Percentiles rank a stretch among this genome's conserved stretches.
phyloP scores from a whole-genome alignment of 2,113 vertebrate genomes.

The Buteo buteo region DNA sequence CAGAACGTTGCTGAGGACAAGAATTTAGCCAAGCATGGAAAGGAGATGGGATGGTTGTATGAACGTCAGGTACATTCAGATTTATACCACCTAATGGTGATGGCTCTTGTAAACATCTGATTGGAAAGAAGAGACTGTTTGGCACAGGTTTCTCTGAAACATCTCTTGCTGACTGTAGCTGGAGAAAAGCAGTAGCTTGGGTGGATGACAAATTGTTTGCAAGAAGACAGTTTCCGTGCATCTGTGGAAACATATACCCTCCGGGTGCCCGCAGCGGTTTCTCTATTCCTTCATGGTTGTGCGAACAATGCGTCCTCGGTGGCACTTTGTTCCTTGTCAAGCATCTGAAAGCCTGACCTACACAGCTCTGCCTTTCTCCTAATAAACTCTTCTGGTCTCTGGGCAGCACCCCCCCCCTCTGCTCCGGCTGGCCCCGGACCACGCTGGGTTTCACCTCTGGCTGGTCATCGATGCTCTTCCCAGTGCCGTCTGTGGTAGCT shows the following conservation, averaged over 20 bases:
- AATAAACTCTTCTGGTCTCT: not conserved
- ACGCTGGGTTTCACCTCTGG: not conserved
- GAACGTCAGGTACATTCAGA: not conserved
- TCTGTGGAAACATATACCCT: slow-evolving; percentile 15
- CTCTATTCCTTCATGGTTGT: not conserved
- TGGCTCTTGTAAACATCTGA: not conserved
- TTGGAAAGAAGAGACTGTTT: not conserved
- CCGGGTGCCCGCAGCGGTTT: not conserved
- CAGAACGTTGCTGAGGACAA: not conserved
- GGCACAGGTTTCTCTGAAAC: not conserved
- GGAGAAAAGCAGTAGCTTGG: slow-evolving; percentile 1
- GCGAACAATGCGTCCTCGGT: not conserved
- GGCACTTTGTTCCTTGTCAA: not conserved
- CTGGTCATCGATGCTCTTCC: not conserved
- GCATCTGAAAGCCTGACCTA: not conserved
- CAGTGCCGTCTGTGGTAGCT: not conserved
- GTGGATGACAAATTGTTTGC: slow-evolving; percentile 20
- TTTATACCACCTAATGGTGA: not conserved
- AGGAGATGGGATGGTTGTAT: not conserved
- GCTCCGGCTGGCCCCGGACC: not conserved
- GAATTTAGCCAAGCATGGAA: not conserved
- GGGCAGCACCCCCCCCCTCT: not conserved
- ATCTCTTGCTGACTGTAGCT: not conserved
- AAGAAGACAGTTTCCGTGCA: not conserved
- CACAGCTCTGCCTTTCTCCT: not conserved